Base-by-base conservation (phyloP, 2,113 vertebrate genomes). In the Seriola dumerili region DNA sequence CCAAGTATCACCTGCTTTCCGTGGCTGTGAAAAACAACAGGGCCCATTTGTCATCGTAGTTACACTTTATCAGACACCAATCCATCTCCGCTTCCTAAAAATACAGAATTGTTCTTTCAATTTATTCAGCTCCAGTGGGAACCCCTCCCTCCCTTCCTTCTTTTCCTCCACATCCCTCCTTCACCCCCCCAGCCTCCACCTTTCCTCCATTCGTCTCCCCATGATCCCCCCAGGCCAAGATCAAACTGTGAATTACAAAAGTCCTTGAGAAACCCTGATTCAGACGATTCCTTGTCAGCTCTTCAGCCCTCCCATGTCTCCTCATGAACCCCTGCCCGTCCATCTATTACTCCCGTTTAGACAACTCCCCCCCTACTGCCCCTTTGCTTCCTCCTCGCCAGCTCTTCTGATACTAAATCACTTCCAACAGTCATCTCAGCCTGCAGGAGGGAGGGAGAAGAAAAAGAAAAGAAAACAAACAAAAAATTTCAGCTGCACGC, bases 211-310 rank as follows among this genome's bases (percentile, higher is more conserved):
- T 48, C 13, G 11, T 72, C 72, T 74, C 44, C 67, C 42, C 23
- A 1, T 46, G 42, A 74, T 67, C 87, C 67, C 4, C 67, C 4
- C 76, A n/a, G 79, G 80, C 79, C 64, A 36, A 79, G 73, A 86
- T 88, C 88, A 92, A 89, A 88, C 85, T 57, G 86, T 48, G 85
- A 93, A 91, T 92, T 84, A 88, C 84, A 86, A 44, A 87, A 92
- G 88, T 90, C 91, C 90, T 91, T 83, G 84, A 94, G 81, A 93
- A 90, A 85, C 32, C 89, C 88, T 85, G 87, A 91, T 89, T 91
- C 87, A 84, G 92, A 89, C 70, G 48, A 72, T 85, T 70, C 25
- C 7, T 21, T 83, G 91, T 85, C 78, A 83, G 78, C 84, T 61
- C 74, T 5, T 23, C 73, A 32, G 77, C 85, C 78, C 67, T 74